phyloP scores from a whole-genome alignment of 2,797 vertebrate species.

The Enteromius fasciolatus region DNA sequence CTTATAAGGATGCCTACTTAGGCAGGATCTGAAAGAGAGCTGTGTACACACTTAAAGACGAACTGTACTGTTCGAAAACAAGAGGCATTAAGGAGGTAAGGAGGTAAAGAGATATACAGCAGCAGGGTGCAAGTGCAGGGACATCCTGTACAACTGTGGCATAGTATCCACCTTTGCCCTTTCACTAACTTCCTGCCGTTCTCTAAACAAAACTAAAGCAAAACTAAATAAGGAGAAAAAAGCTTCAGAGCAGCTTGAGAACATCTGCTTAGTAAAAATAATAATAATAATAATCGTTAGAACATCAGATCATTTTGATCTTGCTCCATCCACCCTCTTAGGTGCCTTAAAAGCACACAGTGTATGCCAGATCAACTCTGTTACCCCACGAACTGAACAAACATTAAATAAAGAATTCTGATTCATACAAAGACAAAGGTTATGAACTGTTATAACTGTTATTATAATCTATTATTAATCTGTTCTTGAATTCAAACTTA shows the following conservation, averaged over 20 bases:
- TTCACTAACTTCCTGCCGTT: conserved; percentile 62
- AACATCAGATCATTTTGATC: conserved; percentile 28
- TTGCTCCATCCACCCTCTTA: background rate
- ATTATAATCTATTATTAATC: no score
- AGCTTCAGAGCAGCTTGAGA: conserved; percentile 48
- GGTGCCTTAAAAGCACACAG: conserved; percentile 13
- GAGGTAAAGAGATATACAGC: background rate
- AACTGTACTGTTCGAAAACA: background rate
- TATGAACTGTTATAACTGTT: no score
- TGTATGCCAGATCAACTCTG: conserved; percentile 14
- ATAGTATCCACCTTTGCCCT: conserved; percentile 55
- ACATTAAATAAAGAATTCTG: background rate
- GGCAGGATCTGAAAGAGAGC: conserved; percentile 10
- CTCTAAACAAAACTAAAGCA: conserved; percentile 52
- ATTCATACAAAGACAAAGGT: background rate
- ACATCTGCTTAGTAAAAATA: conserved; percentile 54
- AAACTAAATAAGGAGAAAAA: conserved; percentile 26
- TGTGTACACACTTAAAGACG: background rate
- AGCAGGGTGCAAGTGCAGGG: background rate
- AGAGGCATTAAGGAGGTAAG: conserved; percentile 14
- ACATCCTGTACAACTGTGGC: conserved; percentile 33
- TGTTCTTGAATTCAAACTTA: background rate
- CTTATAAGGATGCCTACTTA: background rate
- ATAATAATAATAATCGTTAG: no score
- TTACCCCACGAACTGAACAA: background rate